phyloP scores from a whole-genome alignment of 2,113 vertebrate species.

The Empidonax traillii region DNA sequence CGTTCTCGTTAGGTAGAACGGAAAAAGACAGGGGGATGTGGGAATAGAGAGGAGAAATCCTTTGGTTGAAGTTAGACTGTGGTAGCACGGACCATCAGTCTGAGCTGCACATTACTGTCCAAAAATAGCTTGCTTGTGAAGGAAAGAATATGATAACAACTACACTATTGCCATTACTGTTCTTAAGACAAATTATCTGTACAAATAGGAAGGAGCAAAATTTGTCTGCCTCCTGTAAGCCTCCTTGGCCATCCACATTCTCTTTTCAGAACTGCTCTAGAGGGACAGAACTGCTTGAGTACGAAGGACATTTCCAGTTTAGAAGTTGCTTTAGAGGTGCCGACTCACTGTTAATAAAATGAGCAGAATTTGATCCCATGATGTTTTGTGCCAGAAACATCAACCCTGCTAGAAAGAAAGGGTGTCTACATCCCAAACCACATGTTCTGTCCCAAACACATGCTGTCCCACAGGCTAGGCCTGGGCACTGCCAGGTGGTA shows the following conservation, averaged over 20 bases:
- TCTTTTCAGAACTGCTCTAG: background rate
- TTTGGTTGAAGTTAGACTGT: background rate
- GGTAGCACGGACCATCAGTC: background rate
- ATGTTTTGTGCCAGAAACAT: background rate
- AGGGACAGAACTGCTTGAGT: background rate
- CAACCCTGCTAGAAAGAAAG: background rate
- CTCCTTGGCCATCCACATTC: background rate
- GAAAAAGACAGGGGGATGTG: background rate
- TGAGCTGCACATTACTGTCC: background rate
- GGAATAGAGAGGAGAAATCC: conserved; percentile 9
- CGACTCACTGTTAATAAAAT: background rate
- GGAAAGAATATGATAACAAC: background rate
- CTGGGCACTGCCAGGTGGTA: background rate
- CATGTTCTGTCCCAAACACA: background rate
- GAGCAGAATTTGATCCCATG: background rate
- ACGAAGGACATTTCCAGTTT: background rate
- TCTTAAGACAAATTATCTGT: background rate
- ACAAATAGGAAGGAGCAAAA: background rate
- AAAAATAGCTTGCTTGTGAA: background rate
- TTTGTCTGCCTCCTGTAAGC: background rate
- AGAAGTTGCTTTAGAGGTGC: background rate
- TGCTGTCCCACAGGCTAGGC: background rate
- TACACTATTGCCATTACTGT: background rate
- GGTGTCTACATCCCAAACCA: background rate
- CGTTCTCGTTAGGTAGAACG: background rate